Percentiles rank a stretch among this genome's conserved stretches.
Evolutionary conservation across 1,140 invertebrate genomes (phyloP).

Genomic region (Condylostylus longicornis): DNA sequence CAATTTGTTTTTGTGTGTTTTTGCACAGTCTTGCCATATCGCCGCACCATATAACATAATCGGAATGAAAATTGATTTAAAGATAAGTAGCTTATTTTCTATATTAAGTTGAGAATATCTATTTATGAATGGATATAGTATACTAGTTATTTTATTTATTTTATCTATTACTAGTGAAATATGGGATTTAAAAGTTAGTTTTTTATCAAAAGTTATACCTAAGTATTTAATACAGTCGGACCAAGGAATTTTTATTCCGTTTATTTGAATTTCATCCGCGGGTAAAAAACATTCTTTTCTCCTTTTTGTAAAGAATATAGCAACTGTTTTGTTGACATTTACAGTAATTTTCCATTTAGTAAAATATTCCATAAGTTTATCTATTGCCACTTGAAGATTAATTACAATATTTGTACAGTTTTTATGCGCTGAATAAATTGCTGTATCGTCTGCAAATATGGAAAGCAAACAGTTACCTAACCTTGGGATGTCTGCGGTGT

Average conservation of each 20-base stretch:
- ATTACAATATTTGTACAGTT: too few species aligned
- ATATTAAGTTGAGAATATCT: neutral
- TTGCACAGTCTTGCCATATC: neutral
- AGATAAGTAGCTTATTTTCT: neutral
- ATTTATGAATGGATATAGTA: neutral
- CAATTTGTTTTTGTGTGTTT: neutral
- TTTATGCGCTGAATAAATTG: conserved; percentile 2
- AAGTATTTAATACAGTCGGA: neutral
- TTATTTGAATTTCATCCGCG: neutral
- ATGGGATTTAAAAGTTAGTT: neutral
- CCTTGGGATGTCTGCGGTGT: conserved; percentile 19
- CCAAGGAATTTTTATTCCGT: neutral
- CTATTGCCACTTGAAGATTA: too few species aligned
- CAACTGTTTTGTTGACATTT: too few species aligned
- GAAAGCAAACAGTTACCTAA: too few species aligned
- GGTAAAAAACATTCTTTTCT: neutral
- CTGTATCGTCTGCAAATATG: conserved; percentile 22
- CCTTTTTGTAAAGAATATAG: too few species aligned
- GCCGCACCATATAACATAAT: neutral
- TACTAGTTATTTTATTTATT: neutral
- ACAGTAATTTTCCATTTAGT: too few species aligned
- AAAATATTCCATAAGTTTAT: too few species aligned
- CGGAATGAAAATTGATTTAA: neutral
- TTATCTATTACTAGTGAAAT: neutral
- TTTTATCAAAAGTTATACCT: neutral